Evolutionary conservation across 1,140 invertebrate species (phyloP).

Genomic region (Pseudobourletiella spinata): DNA sequence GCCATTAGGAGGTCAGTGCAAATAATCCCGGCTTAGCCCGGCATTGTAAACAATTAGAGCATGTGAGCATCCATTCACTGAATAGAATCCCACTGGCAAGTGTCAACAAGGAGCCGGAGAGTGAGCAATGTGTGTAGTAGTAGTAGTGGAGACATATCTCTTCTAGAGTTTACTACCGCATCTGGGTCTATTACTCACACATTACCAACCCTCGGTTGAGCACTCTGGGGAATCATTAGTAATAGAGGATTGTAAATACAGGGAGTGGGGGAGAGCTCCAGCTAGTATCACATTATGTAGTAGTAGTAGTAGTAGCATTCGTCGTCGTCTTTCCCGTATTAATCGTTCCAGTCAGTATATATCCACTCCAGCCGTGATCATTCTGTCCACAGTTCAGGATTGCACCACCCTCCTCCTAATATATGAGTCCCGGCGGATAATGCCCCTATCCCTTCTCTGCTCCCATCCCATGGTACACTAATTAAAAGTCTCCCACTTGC

Average conservation of each 20-base stretch:
- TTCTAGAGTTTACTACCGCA: background rate
- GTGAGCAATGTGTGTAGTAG: conserved; percentile 5
- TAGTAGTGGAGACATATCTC: background rate
- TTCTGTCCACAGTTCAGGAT: background rate
- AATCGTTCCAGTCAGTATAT: background rate
- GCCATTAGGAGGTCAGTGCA: conserved; percentile 23
- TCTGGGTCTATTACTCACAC: conserved; percentile 1
- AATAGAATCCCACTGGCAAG: background rate
- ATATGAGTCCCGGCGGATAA: too few relatives aligned
- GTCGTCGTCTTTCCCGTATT: background rate
- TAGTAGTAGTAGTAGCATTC: too few relatives aligned
- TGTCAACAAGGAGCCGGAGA: conserved; percentile 10
- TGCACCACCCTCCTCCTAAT: background rate
- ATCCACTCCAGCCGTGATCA: background rate
- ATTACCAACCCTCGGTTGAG: background rate
- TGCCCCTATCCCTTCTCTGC: too few relatives aligned
- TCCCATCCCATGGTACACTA: too few relatives aligned
- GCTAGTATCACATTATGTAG: too few relatives aligned
- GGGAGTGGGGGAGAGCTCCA: too few relatives aligned
- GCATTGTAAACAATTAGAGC: conserved; percentile 29
- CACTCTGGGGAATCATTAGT: conserved; percentile 6
- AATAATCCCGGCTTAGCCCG: conserved; percentile 20
- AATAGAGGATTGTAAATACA: conserved; percentile 1
- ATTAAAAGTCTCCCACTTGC: too few relatives aligned
- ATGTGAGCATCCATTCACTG: conserved; percentile 14